These are phyloP conservation scores for Xylocampa areola DNA, from an alignment of 2,888 invertebrate species.

Conservation along the genomic window DNA sequence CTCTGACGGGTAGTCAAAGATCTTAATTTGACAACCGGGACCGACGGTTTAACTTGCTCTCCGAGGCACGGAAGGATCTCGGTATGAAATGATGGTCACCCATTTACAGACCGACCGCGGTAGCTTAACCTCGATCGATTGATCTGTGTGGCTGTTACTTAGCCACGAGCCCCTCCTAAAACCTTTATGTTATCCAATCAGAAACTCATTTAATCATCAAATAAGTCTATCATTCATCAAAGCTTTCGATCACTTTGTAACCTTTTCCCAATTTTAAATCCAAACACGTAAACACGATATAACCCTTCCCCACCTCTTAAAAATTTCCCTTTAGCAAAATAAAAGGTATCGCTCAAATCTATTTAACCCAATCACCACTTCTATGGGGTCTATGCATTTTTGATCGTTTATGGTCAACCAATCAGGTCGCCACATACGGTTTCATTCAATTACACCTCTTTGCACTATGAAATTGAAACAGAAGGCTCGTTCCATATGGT, in stretches of 20 bases:
- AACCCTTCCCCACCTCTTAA: neutral
- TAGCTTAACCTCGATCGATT: too few species aligned
- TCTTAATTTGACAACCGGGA: too few species aligned
- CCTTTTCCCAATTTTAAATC: slow-evolving; percentile 6
- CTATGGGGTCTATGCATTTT: slow-evolving; percentile 11
- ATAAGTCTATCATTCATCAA: neutral
- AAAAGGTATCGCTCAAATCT: neutral
- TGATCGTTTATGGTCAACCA: neutral
- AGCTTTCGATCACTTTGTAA: neutral
- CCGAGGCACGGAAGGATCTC: too few species aligned
- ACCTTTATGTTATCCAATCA: too few species aligned
- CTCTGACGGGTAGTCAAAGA: too few species aligned
- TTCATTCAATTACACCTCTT: slow-evolving; percentile 6
- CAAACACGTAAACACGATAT: slow-evolving; percentile 14
- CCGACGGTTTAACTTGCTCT: too few species aligned
- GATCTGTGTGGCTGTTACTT: too few species aligned
- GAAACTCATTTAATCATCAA: too few species aligned
- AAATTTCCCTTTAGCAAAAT: neutral
- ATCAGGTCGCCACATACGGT: neutral
- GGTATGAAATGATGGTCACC: too few species aligned
- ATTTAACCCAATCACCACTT: slow-evolving; percentile 1
- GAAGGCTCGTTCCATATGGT: neutral
- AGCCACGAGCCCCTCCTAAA: too few species aligned
- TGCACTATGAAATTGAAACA: neutral
- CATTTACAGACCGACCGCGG: too few species aligned